Evolutionary conservation across 2,888 invertebrate genomes (phyloP).

Genomic region (Idaea biselata): DNA sequence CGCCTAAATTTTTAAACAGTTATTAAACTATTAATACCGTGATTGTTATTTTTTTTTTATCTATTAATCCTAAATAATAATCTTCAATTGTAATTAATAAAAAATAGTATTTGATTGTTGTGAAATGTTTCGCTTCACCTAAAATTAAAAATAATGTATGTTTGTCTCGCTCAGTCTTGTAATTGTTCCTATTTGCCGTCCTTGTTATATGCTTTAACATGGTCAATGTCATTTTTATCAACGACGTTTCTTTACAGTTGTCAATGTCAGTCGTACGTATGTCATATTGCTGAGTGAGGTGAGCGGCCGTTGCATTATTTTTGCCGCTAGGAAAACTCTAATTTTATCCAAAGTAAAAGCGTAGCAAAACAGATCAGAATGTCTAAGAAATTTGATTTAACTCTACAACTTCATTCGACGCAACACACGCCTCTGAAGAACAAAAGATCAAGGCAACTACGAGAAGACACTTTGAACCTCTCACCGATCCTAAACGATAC

Average conservation of each 20-base stretch:
- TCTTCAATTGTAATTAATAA: background rate
- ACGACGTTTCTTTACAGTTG: background rate
- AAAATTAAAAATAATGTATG: background rate
- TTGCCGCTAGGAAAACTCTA: background rate
- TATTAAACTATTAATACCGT: background rate
- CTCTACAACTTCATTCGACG: conserved; percentile 55
- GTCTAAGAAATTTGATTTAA: conserved; percentile 51
- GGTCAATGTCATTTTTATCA: background rate
- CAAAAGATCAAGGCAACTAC: conserved; percentile 56
- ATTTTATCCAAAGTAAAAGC: background rate
- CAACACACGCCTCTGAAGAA: conserved; percentile 62
- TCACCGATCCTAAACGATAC: conserved; percentile 73
- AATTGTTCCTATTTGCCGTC: background rate
- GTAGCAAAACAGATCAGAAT: conserved; percentile 9
- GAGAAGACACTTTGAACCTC: conserved; percentile 68
- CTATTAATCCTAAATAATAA: background rate
- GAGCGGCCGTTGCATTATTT: background rate
- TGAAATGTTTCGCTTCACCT: background rate
- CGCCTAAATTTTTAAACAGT: background rate
- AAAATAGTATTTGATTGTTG: background rate
- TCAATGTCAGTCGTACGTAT: background rate
- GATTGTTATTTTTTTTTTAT: no score
- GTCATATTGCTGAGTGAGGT: background rate
- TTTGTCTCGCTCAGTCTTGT: background rate
- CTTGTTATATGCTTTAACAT: background rate